Evolutionary conservation across 2,113 vertebrate genomes (phyloP).

Genomic region (Phocoena sinus): DNA sequence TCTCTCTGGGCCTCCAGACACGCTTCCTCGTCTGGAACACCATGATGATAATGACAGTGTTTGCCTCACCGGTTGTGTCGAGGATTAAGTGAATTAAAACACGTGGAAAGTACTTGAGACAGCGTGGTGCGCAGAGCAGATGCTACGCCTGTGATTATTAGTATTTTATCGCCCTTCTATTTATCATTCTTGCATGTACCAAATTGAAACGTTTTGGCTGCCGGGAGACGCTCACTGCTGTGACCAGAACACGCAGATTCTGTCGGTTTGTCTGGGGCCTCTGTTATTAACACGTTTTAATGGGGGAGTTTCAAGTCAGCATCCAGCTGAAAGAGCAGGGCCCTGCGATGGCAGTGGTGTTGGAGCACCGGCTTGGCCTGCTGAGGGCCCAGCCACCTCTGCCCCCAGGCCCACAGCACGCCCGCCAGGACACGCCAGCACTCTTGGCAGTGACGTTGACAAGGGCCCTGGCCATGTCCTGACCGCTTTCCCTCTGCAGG

Average conservation of each 20-base stretch:
- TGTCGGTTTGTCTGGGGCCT: fast-evolving
- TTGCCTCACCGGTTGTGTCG: background rate
- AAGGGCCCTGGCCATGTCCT: fast-evolving
- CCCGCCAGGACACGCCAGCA: fast-evolving
- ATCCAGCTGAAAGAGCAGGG: fast-evolving
- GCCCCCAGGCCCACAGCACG: background rate
- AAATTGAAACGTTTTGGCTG: background rate
- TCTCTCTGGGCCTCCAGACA: background rate
- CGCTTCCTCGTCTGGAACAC: fast-evolving
- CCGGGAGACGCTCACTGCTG: fast-evolving
- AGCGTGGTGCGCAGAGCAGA: background rate
- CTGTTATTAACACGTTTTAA: fast-evolving
- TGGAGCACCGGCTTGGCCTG: fast-evolving
- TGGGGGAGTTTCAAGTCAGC: fast-evolving
- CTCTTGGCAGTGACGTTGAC: fast-evolving
- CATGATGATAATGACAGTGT: background rate
- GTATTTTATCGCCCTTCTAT: background rate
- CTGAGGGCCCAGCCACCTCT: no score
- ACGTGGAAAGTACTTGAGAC: background rate
- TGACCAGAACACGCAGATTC: fast-evolving
- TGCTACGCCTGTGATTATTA: background rate
- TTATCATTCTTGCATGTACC: background rate
- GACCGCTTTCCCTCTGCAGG: fast-evolving
- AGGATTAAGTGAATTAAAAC: background rate
- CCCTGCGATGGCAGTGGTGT: fast-evolving